These are phyloP conservation scores for Tachuris rubrigastra DNA, from an alignment of 2,113 vertebrate species.

Conservation along the genomic window DNA sequence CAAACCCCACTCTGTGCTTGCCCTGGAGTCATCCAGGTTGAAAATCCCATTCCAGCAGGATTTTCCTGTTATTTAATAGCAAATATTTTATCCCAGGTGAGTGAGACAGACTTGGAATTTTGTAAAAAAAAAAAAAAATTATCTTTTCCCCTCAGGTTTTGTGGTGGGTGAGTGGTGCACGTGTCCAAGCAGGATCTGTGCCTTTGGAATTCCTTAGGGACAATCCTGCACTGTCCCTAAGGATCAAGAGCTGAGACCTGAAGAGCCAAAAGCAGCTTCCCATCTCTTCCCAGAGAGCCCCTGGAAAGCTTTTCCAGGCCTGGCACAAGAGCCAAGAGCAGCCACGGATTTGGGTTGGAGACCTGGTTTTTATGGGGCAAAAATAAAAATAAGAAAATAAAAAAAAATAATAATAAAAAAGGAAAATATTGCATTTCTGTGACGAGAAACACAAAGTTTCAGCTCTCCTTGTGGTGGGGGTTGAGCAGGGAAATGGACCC, in stretches of 20 bases:
- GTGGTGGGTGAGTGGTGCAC: accelerated
- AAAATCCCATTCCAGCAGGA: not conserved
- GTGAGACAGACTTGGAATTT: not conserved
- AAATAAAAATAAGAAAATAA: too few relatives aligned
- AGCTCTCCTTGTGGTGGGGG: not conserved
- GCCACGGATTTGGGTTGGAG: not conserved
- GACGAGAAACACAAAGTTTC: not conserved
- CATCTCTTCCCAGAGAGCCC: accelerated
- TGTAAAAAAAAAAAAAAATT: not conserved
- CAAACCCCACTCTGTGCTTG: not conserved
- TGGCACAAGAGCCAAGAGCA: not conserved
- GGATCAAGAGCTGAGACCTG: not conserved
- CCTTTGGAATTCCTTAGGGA: not conserved
- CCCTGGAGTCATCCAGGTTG: not conserved
- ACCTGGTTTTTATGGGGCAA: not conserved
- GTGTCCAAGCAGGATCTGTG: accelerated
- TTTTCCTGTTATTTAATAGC: not conserved
- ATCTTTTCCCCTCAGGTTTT: not conserved
- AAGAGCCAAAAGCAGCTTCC: accelerated
- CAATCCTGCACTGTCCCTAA: not conserved
- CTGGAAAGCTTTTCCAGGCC: not conserved
- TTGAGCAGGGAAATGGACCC: not conserved
- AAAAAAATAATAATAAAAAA: not conserved
- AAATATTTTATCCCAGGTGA: not conserved
- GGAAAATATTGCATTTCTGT: not conserved